phyloP scores from a whole-genome alignment of 53 echinoderm and acorn worm species.

The Paelopatides confundens region DNA sequence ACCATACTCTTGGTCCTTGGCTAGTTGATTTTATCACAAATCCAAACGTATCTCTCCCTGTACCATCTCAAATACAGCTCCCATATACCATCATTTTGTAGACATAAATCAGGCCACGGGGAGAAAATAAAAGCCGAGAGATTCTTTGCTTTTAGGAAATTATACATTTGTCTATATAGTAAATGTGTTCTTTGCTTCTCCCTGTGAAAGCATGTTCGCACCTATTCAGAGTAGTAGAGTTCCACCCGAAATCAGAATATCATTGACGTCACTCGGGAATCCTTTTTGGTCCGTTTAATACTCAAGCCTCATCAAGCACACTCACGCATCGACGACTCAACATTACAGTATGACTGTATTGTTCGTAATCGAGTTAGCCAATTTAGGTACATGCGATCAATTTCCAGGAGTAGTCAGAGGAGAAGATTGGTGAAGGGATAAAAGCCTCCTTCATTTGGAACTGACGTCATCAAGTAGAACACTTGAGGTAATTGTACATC shows the following conservation, averaged over 20 bases:
- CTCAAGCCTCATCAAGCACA: conserved; percentile 42
- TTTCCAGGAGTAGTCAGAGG: conserved; percentile 24
- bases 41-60: too few species aligned
- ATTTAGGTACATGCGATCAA: conserved; percentile 33
- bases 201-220: neutral
- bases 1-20: too few species aligned
- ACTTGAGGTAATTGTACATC: neutral
- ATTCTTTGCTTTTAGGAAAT: neutral
- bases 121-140: neutral
- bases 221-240: neutral
- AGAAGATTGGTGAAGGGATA: conserved; percentile 21
- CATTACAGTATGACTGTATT: conserved; percentile 25
- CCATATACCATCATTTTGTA: too few species aligned
- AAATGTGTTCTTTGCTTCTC: neutral
- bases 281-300: conserved; percentile 35
- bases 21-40: too few species aligned
- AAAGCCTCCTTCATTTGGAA: conserved; percentile 17
- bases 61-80: too few species aligned
- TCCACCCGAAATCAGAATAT: neutral
- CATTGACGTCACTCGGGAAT: conserved; percentile 39
- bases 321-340: conserved; percentile 24
- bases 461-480: conserved; percentile 8
- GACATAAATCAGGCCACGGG: neutral
- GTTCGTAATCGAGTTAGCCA: conserved; percentile 36
- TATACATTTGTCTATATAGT: neutral